A percentile compares a stretch with the other conserved stretches of the same genome.
phyloP scores from a whole-genome alignment of 2,797 vertebrate genomes.

The Anguilla marmorata region DNA sequence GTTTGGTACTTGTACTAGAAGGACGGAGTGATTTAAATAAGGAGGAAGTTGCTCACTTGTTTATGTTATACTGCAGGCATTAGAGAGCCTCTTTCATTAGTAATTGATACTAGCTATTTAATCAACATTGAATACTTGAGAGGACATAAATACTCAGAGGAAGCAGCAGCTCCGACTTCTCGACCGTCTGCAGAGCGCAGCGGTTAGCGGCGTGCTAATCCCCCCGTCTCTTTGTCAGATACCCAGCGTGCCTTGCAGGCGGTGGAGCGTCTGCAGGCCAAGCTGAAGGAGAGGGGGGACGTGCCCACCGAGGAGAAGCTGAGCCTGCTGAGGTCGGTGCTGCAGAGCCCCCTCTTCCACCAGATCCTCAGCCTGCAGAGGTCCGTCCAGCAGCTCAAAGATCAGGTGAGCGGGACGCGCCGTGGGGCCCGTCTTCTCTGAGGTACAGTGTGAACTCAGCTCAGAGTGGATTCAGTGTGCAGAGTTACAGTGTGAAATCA shows the following conservation, averaged over 20 bases:
- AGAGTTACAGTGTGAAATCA: not conserved
- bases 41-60: conserved; percentile 1
- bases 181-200: not conserved
- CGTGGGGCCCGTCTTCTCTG: not conserved
- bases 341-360: conserved; percentile 96
- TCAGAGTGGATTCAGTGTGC: not conserved
- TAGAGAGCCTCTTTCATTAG: not conserved
- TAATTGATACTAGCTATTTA: not conserved
- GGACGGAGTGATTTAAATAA: not conserved
- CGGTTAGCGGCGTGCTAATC: not conserved
- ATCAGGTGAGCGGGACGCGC: conserved; percentile 75
- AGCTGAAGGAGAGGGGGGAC: conserved; percentile 90
- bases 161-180: not conserved
- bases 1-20: not conserved
- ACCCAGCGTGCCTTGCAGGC: conserved; percentile 91
- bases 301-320: conserved; percentile 88
- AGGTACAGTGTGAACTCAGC: not conserved
- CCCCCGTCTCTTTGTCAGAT: conserved; percentile 72
- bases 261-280: conserved; percentile 90
- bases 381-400: conserved; percentile 88
- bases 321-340: conserved; percentile 85
- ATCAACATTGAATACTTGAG: not conserved
- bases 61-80: not conserved
- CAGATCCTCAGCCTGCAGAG: conserved; percentile 92
- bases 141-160: not conserved